Base-by-base conservation (phyloP, 2,888 invertebrate species). In the Calameuta idolon region DNA sequence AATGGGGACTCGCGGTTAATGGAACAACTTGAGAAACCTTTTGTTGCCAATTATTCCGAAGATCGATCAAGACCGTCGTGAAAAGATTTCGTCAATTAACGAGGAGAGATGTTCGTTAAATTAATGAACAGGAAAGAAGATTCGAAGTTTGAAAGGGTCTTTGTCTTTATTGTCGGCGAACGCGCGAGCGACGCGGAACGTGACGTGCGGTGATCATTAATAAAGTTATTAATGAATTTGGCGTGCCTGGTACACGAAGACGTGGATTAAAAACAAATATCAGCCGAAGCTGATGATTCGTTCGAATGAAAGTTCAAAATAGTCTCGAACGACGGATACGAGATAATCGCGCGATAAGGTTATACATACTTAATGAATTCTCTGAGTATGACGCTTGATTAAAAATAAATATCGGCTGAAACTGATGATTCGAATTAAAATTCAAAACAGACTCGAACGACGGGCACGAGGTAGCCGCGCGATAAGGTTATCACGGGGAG, bases 71-170 rank as follows among this genome's bases (percentile, higher is more conserved):
- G 23, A 12, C 31, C 71, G 12, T 23, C 73, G 55, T 79, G 77
- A 82, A 81, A 79, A 79, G 79, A 80, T 82, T 79, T 74, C 75
- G 78, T 78, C 76, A 80, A 83, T 82, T 79, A 80, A 79, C 81
- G 76, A 69, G 31, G 71, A 75, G 73, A 75, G 31, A 78, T 68
- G 75, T 69, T 73, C 78, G 71, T 77, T 75, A 78, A 81, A 79
- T 82, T 82, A 81, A 83, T 82, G 81, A 83, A 79, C 78, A 78
- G 79, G 81, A 82, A 80, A 77, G 76, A 77, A 76, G 74, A 79
- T 78, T 69, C 74, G 75, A 79, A 80, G 75, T 79, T 82, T 82
- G 76, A 83, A 79, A 81, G 82, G 76, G 79, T 81, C 79, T 81
- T 82, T 82, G 82, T 80, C 78, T 76, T 76, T 76, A 76, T 78